These are phyloP conservation scores for Pemphredon lugubris DNA, from an alignment of 2,888 invertebrate species.

Conservation along the genomic window DNA sequence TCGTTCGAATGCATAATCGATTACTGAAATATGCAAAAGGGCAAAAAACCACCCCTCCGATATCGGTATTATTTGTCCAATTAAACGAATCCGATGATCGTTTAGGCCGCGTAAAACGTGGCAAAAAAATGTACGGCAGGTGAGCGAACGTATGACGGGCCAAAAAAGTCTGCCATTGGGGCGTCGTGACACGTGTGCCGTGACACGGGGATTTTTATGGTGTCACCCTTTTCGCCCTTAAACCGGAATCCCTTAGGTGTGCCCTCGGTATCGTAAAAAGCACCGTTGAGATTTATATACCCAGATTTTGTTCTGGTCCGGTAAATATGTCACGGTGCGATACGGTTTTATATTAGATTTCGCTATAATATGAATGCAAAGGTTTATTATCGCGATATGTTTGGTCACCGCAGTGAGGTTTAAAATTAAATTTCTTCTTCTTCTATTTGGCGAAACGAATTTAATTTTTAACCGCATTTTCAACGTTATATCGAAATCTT, in stretches of 20 bases:
- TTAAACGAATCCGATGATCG: constrained; percentile 68
- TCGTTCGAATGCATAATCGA: constrained; percentile 55
- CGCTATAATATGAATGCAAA: no score
- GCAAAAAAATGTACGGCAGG: constrained; percentile 63
- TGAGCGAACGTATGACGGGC: constrained; percentile 56
- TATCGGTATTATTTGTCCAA: constrained; percentile 64
- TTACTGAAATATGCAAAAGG: constrained; percentile 54
- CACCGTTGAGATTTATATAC: constrained; percentile 69
- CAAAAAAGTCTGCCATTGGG: constrained; percentile 42
- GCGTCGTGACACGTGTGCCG: constrained; percentile 73
- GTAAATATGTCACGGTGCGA: constrained; percentile 47
- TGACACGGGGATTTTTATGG: constrained; percentile 71
- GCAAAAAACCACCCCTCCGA: constrained; percentile 30
- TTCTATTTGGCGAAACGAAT: no score
- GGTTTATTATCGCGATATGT: no score
- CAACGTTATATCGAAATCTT: no score
- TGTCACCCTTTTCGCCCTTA: constrained; percentile 67
- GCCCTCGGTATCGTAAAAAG: constrained; percentile 62
- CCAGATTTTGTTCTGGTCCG: constrained; percentile 50
- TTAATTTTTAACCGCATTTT: no score
- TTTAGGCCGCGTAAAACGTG: constrained; percentile 23
- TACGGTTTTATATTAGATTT: constrained; percentile 24
- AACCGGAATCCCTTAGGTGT: constrained; percentile 48
- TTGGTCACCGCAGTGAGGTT: no score
- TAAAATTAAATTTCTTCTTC: no score